Base-by-base conservation (phyloP, 2,888 invertebrate species). In the Dryocosmus kuriphilus region DNA sequence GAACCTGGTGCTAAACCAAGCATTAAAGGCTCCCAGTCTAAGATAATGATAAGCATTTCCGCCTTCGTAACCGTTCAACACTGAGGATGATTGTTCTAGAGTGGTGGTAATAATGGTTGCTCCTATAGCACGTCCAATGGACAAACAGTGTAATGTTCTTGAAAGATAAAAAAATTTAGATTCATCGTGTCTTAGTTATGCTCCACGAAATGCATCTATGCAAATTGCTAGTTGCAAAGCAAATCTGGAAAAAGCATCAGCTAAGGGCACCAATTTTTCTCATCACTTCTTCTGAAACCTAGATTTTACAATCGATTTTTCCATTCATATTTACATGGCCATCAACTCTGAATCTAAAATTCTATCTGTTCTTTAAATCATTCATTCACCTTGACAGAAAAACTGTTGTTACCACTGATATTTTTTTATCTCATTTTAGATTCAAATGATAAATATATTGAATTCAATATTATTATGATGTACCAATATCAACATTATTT, bases 1-100 rank as follows among this genome's bases (percentile, higher is more conserved):
- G 88, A 89, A 88, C 88, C 85, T 85, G 84, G 86, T 85, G 87
- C 74, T 79, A 85, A 87, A 80, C 86, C 85, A 86, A 84, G 83
- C 87, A 86, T 87, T 84, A 79, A 85, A 83, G 81, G 84, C 73
- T 79, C 79, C 63, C 78, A 76, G 79, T 77, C 74, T 80, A 73
- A 78, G 84, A 84, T 84, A 86, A 86, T 84, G 84, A 87, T 85
- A 84, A 84, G 82, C 80, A 81, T 83, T 87, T 86, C 86, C 86
- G 83, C 77, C 78, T 85, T 83, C 77, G 80, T 83, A 83, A 83
- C 75, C 67, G 67, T 65, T 65, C 76, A 75, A 60, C 73, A 62
- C 55, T 55, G 57, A 74, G 74, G 55, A 74, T 67, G 51, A 30
- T 71, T 71, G 71, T 71, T 71, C 46, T 9, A 24, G 14, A 30